These are phyloP conservation scores for Lepidochrysops patricia DNA, from an alignment of 2,888 invertebrate genomes.

Conservation along the genomic window DNA sequence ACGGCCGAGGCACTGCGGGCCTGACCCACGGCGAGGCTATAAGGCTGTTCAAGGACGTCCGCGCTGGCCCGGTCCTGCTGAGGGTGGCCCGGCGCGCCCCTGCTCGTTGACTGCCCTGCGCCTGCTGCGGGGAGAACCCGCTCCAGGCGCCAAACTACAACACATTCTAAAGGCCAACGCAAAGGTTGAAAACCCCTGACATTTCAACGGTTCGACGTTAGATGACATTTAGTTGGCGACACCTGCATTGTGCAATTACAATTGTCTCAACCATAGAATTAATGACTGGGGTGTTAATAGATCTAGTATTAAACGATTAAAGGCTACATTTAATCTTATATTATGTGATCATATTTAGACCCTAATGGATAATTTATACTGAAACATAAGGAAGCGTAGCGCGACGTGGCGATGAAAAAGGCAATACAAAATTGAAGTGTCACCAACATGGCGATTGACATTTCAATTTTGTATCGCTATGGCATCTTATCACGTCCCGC, in stretches of 20 bases:
- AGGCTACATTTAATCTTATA: not conserved
- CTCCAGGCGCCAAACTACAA: constrained; percentile 61
- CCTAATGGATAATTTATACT: not conserved
- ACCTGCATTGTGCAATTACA: not conserved
- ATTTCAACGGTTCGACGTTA: not conserved
- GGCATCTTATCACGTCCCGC: too few species aligned
- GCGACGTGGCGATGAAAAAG: too few species aligned
- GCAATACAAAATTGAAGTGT: too few species aligned
- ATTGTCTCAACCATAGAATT: not conserved
- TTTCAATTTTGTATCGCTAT: too few species aligned
- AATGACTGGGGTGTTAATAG: not conserved
- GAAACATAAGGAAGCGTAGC: too few species aligned
- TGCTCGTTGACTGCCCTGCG: constrained; percentile 68
- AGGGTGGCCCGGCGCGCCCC: constrained; percentile 77
- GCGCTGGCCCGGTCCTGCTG: constrained; percentile 83
- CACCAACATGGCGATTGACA: too few species aligned
- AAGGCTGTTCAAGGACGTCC: constrained; percentile 84
- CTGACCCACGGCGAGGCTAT: constrained; percentile 87
- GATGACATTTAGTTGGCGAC: not conserved
- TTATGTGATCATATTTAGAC: not conserved
- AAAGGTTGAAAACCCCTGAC: not conserved
- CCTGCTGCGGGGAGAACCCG: constrained; percentile 56
- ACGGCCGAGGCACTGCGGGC: constrained; percentile 84
- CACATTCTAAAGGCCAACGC: constrained; percentile 37
- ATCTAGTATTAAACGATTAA: not conserved